phyloP scores from a whole-genome alignment of 1,140 invertebrate species.

The Ooceraea biroi region DNA sequence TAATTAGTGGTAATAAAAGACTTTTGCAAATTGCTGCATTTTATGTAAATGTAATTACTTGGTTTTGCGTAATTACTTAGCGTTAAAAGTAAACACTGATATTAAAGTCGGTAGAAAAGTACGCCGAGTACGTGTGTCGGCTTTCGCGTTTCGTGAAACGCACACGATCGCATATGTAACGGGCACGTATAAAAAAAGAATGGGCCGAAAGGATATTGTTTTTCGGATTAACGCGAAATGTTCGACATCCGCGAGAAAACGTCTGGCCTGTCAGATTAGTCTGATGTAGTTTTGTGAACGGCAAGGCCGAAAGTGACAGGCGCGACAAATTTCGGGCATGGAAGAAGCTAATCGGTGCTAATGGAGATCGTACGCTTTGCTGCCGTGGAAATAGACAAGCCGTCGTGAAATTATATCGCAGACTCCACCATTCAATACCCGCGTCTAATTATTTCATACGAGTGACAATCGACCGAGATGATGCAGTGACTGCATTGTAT shows the following conservation, averaged over 20 bases:
- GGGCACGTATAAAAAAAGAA: background rate
- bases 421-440: conserved; percentile 41
- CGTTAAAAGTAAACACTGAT: background rate
- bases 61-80: background rate
- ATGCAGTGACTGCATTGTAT: background rate
- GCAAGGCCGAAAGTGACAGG: conserved; percentile 55
- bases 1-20: conserved; percentile 4
- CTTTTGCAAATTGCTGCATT: background rate
- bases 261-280: conserved; percentile 9
- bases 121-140: background rate
- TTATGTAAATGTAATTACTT: background rate
- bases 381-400: conserved; percentile 40
- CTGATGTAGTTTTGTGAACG: background rate
- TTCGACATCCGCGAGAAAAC: conserved; percentile 15
- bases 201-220: conserved; percentile 7
- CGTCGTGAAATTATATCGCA: conserved; percentile 23
- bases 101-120: background rate
- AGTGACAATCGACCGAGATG: conserved; percentile 42
- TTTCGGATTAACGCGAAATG: conserved; percentile 13
- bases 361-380: conserved; percentile 49
- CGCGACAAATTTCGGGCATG: conserved; percentile 59
- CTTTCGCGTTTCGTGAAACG: background rate
- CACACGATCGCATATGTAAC: background rate
- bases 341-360: conserved; percentile 64
- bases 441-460: conserved; percentile 57